These are phyloP conservation scores for Parazoanthus swiftii DNA, from an alignment of 92 coral and sea anemone species.

Conservation along the genomic window DNA sequence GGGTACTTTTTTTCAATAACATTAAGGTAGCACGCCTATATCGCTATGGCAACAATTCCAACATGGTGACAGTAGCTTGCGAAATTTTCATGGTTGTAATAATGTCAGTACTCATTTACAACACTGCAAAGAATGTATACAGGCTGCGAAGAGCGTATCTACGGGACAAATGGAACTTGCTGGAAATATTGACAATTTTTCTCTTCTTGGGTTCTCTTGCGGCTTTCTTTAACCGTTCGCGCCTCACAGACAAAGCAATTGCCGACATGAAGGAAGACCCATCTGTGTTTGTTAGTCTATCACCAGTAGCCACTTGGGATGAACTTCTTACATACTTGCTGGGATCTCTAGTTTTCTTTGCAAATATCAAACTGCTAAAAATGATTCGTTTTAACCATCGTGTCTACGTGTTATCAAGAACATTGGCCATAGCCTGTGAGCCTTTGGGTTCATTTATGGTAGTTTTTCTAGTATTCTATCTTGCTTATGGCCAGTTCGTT, in stretches of 20 bases:
- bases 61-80: slow-evolving; percentile 67
- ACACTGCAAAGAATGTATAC: slow-evolving; percentile 66
- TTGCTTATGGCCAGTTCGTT: slow-evolving; percentile 69
- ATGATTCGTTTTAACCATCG: slow-evolving; percentile 90
- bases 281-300: slow-evolving; percentile 72
- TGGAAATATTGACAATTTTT: slow-evolving; percentile 67
- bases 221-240: slow-evolving; percentile 76
- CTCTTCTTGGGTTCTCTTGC: slow-evolving; percentile 67
- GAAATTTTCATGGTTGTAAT: slow-evolving; percentile 74
- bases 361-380: slow-evolving; percentile 86
- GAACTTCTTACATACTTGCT: slow-evolving; percentile 78
- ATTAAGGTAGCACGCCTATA: slow-evolving; percentile 81
- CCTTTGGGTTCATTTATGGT: slow-evolving; percentile 75
- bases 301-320: slow-evolving; percentile 78
- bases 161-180: slow-evolving; percentile 83
- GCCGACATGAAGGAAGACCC: slow-evolving; percentile 59
- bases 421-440: slow-evolving; percentile 67
- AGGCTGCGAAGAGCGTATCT: slow-evolving; percentile 63
- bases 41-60: slow-evolving; percentile 62
- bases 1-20: slow-evolving; percentile 64
- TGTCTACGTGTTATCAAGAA: slow-evolving; percentile 78
- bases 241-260: slow-evolving; percentile 61
- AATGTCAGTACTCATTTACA: slow-evolving; percentile 63
- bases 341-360: slow-evolving; percentile 79
- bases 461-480: slow-evolving; percentile 73